phyloP scores from a whole-genome alignment of 2,113 vertebrate species.

The Polypterus senegalus region DNA sequence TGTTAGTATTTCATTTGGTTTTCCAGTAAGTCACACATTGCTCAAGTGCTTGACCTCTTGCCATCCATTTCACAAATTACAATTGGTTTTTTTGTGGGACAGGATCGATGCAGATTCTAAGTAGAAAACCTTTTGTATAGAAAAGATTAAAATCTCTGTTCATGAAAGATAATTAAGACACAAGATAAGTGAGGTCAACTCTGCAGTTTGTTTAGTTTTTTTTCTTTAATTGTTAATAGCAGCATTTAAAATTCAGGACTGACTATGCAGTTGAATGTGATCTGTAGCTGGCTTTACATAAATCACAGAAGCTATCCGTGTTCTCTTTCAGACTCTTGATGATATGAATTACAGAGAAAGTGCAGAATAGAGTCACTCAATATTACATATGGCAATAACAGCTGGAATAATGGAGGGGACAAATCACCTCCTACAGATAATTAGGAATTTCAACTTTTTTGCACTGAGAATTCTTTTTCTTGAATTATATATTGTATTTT shows the following conservation, averaged over 20 bases:
- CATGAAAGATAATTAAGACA: neutral
- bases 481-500: too few relatives aligned
- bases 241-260: neutral
- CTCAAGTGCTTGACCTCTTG: neutral
- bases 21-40: too few relatives aligned
- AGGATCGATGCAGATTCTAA: neutral
- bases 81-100: neutral
- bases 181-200: neutral
- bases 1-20: too few relatives aligned
- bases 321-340: neutral
- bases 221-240: neutral
- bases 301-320: neutral
- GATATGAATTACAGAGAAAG: neutral
- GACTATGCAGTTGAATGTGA: neutral
- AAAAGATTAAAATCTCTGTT: neutral
- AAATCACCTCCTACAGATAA: too few relatives aligned
- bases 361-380: conserved; percentile 1
- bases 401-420: too few relatives aligned
- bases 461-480: too few relatives aligned
- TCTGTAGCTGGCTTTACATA: neutral
- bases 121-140: neutral
- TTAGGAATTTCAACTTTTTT: too few relatives aligned
- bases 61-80: neutral
- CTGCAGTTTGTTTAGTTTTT: neutral
- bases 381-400: neutral